Conservation (phyloP, 2,888 invertebrate species). For the Agrochola macilenta region DNA sequence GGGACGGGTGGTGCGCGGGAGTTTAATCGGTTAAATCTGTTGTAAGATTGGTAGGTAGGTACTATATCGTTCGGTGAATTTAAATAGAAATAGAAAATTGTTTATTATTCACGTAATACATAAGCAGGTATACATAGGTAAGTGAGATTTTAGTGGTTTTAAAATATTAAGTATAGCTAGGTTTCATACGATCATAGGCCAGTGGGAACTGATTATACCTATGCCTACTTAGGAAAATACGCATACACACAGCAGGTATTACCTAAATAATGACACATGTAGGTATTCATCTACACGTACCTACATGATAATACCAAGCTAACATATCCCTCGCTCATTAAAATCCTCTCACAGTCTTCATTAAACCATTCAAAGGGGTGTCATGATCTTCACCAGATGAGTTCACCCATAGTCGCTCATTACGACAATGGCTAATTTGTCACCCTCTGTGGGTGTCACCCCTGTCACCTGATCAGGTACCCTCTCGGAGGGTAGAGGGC, state of each 20-base stretch:
- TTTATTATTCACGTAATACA: background rate
- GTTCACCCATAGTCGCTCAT: constrained; percentile 45
- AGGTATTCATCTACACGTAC: background rate
- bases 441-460: constrained; percentile 50
- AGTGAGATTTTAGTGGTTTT: too few relatives aligned
- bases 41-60: background rate
- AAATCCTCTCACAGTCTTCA: constrained; percentile 25
- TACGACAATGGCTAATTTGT: constrained; percentile 65
- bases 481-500: constrained; percentile 64
- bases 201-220: too few relatives aligned
- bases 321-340: constrained; percentile 2
- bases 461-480: constrained; percentile 64
- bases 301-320: background rate
- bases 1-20: constrained; percentile 35
- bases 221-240: too few relatives aligned
- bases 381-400: constrained; percentile 53
- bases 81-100: background rate
- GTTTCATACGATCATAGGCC: too few relatives aligned
- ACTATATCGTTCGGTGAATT: background rate
- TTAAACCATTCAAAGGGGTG: constrained; percentile 56
- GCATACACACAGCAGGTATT: background rate
- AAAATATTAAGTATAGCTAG: background rate
- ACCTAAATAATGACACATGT: background rate
- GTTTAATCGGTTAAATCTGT: background rate
- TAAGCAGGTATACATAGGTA: too few relatives aligned